phyloP scores from a whole-genome alignment of 2,113 vertebrate genomes.

The rat (Rattus norvegicus) region GRCr8 NC_086023.1:110281501-110282000 shows the following conservation, averaged over 20 bases:
- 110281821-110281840: too few species aligned
- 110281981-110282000: background rate
- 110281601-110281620: background rate
- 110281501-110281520: background rate
- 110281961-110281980: background rate
- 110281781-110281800: background rate
- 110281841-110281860: background rate
- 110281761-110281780: background rate
- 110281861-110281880: background rate
- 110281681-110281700: background rate
- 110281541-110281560: background rate
- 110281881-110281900: too few species aligned
- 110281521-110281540: background rate
- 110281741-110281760: background rate
- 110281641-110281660: background rate
- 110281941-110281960: background rate
- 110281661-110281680: background rate
- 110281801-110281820: background rate
- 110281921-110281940: background rate
- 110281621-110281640: background rate
- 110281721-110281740: background rate
- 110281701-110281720: background rate
- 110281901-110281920: background rate
- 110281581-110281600: slow-evolving; percentile 29
- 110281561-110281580: background rate